Base-by-base conservation (phyloP, 2,888 invertebrate genomes). In the Orchestes rusci region DNA sequence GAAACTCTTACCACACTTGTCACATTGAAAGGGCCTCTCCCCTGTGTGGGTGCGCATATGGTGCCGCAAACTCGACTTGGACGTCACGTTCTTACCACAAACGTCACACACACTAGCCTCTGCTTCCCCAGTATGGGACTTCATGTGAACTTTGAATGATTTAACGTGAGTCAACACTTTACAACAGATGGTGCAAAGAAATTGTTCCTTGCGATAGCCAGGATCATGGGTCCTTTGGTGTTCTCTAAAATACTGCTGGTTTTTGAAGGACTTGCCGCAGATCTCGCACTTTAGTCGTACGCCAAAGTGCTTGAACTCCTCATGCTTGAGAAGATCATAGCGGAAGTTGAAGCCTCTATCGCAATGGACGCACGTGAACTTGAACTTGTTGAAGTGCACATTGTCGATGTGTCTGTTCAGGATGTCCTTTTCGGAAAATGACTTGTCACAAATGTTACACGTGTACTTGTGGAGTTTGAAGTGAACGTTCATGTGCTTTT, bases 351-450 rank as follows among this genome's bases (percentile, higher is more conserved):
- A 62, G 5, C 56, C 54, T 33, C 54, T 55, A 10, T 50, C 49
- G 37, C 62, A 62, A 12, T 54, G 31, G 4, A 52, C 52, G 47
- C 66, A 66, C 16, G 55, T 50, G 16, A 50, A 56, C 18, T 58
- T 56, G 38, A 56, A 64, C 71, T 76, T 51, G 69, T 74, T 36
- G 72, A 73, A 0, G 71, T 74, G 45, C 5, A 55, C 50, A 73
- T 53, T 56, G 20, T 53, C 46, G 1, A 58, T 48, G 39, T 59
- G 59, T 13, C 50, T 31, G 3, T 50, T 54, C 16, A 56, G 32
- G 2, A 43, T 36, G 31, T 56, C 46, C 32, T 55, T 53, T 19
- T 49, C 50, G 8, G 48, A 30, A 36, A 53, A 61, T 13, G 48
- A 45, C 42, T 56, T 54, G 7, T 54, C 52, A 39, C 60, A 60